Percentiles rank a stretch among this genome's conserved stretches.
phyloP scores from a whole-genome alignment of 2,113 vertebrate genomes.

The Synodontis membranacea region DNA sequence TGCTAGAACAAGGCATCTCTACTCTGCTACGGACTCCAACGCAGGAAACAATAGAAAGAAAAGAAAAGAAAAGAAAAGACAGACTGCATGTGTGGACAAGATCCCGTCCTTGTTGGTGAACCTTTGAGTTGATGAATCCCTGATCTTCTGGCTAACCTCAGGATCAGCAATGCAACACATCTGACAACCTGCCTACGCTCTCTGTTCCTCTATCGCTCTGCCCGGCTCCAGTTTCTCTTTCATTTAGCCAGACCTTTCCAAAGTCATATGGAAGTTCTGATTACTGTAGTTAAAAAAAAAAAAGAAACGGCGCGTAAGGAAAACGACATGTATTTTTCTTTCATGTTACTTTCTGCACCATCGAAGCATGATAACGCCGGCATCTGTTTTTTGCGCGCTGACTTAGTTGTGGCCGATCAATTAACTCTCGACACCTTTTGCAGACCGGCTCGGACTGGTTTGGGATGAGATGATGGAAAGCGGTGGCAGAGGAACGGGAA shows the following conservation, averaged over 20 bases:
- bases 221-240: neutral
- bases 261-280: constrained; percentile 23
- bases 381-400: neutral
- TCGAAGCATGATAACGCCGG: neutral
- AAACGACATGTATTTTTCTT: constrained; percentile 6
- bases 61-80: neutral
- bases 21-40: neutral
- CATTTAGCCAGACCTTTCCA: neutral
- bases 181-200: constrained; percentile 1
- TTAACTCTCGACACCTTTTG: neutral
- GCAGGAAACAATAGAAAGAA: neutral
- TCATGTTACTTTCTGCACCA: neutral
- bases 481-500: constrained; percentile 40
- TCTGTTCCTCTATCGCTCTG: neutral
- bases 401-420: neutral
- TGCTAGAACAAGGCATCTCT: neutral
- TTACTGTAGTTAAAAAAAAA: constrained; percentile 22
- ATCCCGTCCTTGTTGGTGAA: constrained; percentile 40
- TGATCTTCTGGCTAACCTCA: constrained; percentile 32
- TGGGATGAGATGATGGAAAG: constrained; percentile 28
- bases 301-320: neutral
- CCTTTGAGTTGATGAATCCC: constrained; percentile 46
- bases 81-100: constrained; percentile 55
- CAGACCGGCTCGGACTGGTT: constrained; percentile 17
- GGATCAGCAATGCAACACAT: constrained; percentile 14